phyloP scores from a whole-genome alignment of 2,797 vertebrate species.

The Diplodus puntazzo region DNA sequence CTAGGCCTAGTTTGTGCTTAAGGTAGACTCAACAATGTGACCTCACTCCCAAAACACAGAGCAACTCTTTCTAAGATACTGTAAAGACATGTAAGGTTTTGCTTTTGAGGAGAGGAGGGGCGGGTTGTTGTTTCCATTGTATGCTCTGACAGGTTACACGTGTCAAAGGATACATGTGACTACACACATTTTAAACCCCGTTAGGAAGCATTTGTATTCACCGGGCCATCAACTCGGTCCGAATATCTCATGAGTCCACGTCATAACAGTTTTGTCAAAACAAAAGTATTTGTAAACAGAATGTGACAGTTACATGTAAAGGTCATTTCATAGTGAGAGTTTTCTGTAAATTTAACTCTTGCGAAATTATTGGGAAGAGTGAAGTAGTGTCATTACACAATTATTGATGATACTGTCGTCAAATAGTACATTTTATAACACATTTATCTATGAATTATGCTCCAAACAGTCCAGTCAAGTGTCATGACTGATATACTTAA shows the following conservation, averaged over 20 bases:
- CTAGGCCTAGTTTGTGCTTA: constrained; percentile 79
- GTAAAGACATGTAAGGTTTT: constrained; percentile 41
- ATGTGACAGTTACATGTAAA: constrained; percentile 21
- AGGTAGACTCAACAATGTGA: constrained; percentile 74
- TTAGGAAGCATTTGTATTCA: constrained; percentile 31
- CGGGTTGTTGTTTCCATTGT: constrained; percentile 3
- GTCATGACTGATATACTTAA: constrained; percentile 23
- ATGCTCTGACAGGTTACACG: constrained; percentile 27
- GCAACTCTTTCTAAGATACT: constrained; percentile 52
- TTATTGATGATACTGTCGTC: constrained; percentile 46
- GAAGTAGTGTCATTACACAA: constrained; percentile 24
- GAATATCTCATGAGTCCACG: constrained; percentile 29
- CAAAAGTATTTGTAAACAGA: constrained; percentile 31
- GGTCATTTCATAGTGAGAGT: constrained; percentile 35
- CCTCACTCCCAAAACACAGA: constrained; percentile 67
- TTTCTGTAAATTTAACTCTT: constrained; percentile 47
- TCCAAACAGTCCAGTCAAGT: constrained; percentile 2
- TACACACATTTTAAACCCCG: constrained; percentile 14
- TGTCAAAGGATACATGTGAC: constrained; percentile 37
- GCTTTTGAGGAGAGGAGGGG: constrained; percentile 36
- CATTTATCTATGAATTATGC: constrained; percentile 48
- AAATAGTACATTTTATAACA: constrained; percentile 56
- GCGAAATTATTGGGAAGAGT: constrained; percentile 18
- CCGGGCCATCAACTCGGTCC: constrained; percentile 30
- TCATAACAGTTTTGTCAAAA: constrained; percentile 30